Conservation (phyloP, 1,140 invertebrate genomes). For the Neodiprion pinetum region DNA sequence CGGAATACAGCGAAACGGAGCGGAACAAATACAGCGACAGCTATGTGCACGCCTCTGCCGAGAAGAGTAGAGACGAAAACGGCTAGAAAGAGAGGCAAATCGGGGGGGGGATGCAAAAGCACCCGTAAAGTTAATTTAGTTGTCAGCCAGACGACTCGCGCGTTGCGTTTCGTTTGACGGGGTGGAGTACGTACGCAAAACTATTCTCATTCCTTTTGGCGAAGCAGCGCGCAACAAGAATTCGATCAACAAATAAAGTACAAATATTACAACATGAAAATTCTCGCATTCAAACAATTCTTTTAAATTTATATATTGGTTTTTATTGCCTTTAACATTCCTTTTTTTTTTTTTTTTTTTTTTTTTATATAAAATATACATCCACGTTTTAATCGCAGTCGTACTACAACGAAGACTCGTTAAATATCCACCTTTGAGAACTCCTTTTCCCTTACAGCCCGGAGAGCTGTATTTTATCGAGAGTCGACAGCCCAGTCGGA, state of each 20-base stretch:
- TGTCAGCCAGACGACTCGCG: slow-evolving; percentile 38
- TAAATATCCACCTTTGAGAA: not conserved
- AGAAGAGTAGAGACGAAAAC: slow-evolving; percentile 6
- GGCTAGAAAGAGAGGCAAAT: not conserved
- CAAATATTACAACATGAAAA: not conserved
- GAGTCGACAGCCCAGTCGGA: too few relatives aligned
- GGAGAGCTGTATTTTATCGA: too few relatives aligned
- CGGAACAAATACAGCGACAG: slow-evolving; percentile 4
- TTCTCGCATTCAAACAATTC: too few relatives aligned
- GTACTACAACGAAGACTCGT: not conserved
- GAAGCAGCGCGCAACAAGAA: not conserved
- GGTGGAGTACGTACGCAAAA: slow-evolving; percentile 19
- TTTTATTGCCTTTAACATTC: too few relatives aligned
- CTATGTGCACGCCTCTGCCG: not conserved
- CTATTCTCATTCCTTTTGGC: slow-evolving; percentile 28
- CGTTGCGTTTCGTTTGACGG: slow-evolving; percentile 3
- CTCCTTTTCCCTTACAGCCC: not conserved
- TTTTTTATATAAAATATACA: too few relatives aligned
- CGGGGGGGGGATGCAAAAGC: slow-evolving; percentile 31
- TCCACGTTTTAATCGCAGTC: too few relatives aligned
- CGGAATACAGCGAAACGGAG: not conserved
- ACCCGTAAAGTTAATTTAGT: slow-evolving; percentile 52
- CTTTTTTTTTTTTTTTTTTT: too few relatives aligned
- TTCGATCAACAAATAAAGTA: not conserved
- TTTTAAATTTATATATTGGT: too few relatives aligned